Base-by-base conservation (phyloP, 2,888 invertebrate species). In the Nudaria mundana region DNA sequence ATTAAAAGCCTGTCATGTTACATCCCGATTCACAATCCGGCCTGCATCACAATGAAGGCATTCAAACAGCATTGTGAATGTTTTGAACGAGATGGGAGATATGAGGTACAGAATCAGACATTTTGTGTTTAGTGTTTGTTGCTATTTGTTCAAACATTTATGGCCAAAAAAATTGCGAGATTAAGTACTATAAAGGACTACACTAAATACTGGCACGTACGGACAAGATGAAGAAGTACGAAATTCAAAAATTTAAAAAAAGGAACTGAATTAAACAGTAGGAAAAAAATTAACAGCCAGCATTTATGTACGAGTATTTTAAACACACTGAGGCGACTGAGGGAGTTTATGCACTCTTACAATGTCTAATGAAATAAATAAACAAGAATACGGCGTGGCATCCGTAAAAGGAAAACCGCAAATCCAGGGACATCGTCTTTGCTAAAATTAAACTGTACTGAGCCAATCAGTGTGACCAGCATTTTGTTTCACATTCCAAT, bases 391-490 rank as follows among this genome's bases (percentile, higher is more conserved):
- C 48, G 52, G 50, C 40, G 48, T 53, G 48, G 51, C 40, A 52
- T 37, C 49, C 47, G 30, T 58, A 72, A 71, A 69, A 69, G 66
- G 65, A 66, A 65, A 66, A 66, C 47, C 56, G 48, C 60, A 50
- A 56, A 51, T 50, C 51, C 56, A 42, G 50, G 45, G 59, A 52
- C 57, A 53, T 52, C 52, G 59, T 53, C 57, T 56, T 57, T 36
- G 45, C 74, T 74, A 74, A 70, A 72, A 57, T 75, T 76, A 68
- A 67, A 70, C 63, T 52, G 30, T 53, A 59, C 53, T 65, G 63
- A 66, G 66, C 70, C 69, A 65, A 70, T 66, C 70, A 63, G 63
- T 56, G 56, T 57, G 58, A 57, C 59, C 48, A 56, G 53, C 28
- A 36, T 44, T 49, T 52, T 44, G 43, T 54, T 50, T 50, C 60